Evolutionary conservation across 2,113 vertebrate species (phyloP).

Genomic region (Ornithorhynchus anatinus): DNA sequence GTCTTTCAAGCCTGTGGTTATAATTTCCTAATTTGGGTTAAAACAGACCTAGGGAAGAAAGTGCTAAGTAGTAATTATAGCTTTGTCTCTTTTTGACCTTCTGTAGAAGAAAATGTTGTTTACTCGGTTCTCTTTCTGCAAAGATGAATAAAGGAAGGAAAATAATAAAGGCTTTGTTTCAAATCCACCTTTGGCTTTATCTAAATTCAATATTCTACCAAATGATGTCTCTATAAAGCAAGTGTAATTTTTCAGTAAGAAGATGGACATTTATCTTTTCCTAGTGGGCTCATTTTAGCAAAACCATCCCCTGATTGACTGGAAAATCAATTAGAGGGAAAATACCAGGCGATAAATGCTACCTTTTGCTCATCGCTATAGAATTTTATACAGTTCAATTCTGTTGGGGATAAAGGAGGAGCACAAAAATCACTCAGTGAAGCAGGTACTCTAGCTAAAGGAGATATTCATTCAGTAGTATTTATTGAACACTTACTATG

Average conservation of each 20-base stretch:
- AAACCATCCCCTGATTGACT: background rate
- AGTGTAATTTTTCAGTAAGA: background rate
- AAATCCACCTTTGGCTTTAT: background rate
- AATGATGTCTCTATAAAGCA: background rate
- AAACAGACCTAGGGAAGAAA: background rate
- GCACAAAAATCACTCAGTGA: no score
- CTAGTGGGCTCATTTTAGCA: background rate
- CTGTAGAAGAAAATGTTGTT: background rate
- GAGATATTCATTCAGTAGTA: no score
- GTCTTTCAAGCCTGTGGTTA: background rate
- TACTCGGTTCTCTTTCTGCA: background rate
- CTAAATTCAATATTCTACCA: background rate
- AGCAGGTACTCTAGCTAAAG: no score
- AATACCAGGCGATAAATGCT: background rate
- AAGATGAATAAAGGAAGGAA: background rate
- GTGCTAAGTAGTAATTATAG: background rate
- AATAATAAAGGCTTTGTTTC: background rate
- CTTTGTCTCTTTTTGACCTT: background rate
- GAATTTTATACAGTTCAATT: background rate
- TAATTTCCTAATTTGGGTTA: background rate
- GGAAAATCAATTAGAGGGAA: background rate
- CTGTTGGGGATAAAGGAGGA: no score
- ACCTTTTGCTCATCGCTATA: background rate
- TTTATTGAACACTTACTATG: no score
- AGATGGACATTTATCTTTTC: background rate